Conservation (phyloP, 2,113 vertebrate species). For the Zingel zingel region DNA sequence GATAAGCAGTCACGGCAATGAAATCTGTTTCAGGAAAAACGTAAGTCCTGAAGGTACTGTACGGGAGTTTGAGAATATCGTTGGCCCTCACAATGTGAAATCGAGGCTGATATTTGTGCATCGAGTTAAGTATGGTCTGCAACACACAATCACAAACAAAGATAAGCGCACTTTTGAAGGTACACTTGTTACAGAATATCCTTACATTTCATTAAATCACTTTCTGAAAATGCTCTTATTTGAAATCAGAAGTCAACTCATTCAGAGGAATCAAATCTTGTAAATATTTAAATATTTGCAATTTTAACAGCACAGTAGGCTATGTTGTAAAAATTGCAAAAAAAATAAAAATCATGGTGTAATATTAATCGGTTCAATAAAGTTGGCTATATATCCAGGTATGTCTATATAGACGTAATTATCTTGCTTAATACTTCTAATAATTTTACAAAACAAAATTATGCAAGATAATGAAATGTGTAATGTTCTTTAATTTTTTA, state of each 20-base stretch:
- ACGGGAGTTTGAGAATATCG: constrained; percentile 97
- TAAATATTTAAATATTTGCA: too few species aligned
- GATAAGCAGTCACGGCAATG: constrained; percentile 98
- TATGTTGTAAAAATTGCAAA: not conserved
- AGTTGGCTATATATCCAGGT: not conserved
- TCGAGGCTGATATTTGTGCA: constrained; percentile 99
- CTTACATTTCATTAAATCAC: not conserved
- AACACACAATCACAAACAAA: constrained; percentile 52
- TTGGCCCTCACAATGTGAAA: constrained; percentile 99
- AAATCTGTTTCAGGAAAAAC: constrained; percentile 99
- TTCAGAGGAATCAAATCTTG: not conserved
- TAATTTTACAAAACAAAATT: not conserved
- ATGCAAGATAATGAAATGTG: not conserved
- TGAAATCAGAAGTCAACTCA: not conserved
- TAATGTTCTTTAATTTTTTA: not conserved
- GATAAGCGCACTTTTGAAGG: not conserved
- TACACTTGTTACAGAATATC: not conserved
- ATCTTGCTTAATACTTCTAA: constrained; percentile 5
- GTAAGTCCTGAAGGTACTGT: constrained; percentile 98
- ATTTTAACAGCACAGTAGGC: too few species aligned
- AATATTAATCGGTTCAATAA: not conserved
- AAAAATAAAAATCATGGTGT: not conserved
- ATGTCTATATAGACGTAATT: not conserved
- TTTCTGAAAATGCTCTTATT: not conserved
- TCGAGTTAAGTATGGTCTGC: constrained; percentile 98